Conservation (phyloP, 2,113 vertebrate species). For the Notarius quadriscutis region DNA sequence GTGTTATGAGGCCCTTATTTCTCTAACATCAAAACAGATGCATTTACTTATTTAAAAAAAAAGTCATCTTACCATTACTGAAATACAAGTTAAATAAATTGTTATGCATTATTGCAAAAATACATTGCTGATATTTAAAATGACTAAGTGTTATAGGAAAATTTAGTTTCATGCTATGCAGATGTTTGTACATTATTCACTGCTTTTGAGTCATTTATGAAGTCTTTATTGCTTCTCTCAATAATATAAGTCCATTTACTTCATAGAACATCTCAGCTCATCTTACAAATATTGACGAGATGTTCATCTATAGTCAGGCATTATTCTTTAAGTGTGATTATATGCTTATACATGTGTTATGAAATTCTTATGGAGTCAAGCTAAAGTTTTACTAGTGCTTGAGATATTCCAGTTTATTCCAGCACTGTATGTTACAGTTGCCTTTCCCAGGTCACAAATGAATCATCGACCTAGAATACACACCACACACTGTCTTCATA, state of each 20-base stretch:
- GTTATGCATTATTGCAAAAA: background rate
- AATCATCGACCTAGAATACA: slow-evolving; percentile 20
- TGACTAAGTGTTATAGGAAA: background rate
- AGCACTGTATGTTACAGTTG: background rate
- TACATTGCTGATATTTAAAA: background rate
- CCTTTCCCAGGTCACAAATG: slow-evolving; percentile 16
- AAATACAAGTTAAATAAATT: background rate
- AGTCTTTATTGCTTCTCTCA: background rate
- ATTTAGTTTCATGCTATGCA: slow-evolving; percentile 2
- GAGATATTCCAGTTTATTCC: background rate
- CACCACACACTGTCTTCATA: slow-evolving; percentile 9
- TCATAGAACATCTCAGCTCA: background rate
- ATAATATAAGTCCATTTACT: background rate
- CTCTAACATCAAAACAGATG: background rate
- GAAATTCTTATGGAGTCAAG: background rate
- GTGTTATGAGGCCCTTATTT: background rate
- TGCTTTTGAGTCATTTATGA: slow-evolving; percentile 20
- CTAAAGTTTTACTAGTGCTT: background rate
- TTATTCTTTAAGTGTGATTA: background rate
- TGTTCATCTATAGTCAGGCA: background rate
- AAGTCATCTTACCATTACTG: background rate
- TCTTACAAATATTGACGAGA: background rate
- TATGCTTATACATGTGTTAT: background rate
- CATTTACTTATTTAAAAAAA: slow-evolving; percentile 1
- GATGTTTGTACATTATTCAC: slow-evolving; percentile 13